Conservation (phyloP, 2,113 vertebrate species). For the Macroglossus sobrinus region DNA sequence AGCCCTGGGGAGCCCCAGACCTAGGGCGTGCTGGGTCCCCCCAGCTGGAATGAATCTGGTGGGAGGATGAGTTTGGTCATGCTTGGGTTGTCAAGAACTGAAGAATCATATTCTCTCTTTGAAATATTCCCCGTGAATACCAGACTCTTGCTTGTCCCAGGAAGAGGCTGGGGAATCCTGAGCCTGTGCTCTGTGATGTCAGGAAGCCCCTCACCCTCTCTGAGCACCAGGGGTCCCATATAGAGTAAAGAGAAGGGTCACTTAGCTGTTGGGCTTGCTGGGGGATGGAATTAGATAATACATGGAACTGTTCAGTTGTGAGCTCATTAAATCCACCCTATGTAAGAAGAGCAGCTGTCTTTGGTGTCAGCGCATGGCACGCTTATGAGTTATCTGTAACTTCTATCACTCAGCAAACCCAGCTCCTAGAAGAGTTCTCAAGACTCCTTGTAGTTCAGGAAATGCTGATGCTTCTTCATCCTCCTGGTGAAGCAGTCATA, state of each 20-base stretch:
- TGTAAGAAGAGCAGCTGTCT: background rate
- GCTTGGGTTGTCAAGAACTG: conserved; percentile 6
- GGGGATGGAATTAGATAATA: background rate
- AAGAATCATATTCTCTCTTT: background rate
- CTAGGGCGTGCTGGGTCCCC: conserved; percentile 16
- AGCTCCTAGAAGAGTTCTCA: background rate
- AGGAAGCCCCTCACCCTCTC: background rate
- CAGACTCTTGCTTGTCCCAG: background rate
- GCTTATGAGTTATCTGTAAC: too few species aligned
- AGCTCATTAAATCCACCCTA: background rate
- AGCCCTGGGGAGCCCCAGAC: background rate
- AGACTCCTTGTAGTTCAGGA: background rate
- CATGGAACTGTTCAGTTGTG: fast-evolving
- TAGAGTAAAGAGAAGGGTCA: background rate
- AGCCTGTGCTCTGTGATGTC: background rate
- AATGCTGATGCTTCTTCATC: too few species aligned
- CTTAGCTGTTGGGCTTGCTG: background rate
- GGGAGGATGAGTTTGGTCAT: conserved; percentile 43
- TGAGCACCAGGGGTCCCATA: background rate
- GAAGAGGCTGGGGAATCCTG: background rate
- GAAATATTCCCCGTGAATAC: background rate
- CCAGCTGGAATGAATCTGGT: background rate
- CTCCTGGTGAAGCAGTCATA: background rate
- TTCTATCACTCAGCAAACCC: background rate
- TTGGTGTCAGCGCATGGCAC: fast-evolving